Conservation (phyloP, 2,113 vertebrate species). For the Gallinago paraguaiae region DNA sequence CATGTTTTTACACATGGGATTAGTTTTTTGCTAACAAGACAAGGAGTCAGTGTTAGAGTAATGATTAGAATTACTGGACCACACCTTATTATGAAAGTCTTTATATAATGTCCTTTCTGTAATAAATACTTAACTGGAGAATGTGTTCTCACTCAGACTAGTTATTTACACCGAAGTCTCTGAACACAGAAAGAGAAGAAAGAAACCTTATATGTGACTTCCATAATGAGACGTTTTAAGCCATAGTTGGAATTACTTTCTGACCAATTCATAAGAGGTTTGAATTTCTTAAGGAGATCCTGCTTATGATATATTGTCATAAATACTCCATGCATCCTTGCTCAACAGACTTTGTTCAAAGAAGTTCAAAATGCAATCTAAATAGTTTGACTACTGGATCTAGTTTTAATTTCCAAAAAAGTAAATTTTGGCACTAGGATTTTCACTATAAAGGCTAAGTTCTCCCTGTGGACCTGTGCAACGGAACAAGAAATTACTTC, state of each 20-base stretch:
- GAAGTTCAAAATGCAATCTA: not conserved
- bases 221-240: not conserved
- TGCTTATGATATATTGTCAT: not conserved
- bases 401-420: constrained; percentile 45
- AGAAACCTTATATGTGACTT: not conserved
- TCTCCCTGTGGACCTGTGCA: not conserved
- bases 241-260: not conserved
- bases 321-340: not conserved
- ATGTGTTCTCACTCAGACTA: not conserved
- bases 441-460: constrained; percentile 5
- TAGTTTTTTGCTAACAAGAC: not conserved
- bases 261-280: not conserved
- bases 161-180: not conserved
- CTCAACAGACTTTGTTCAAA: not conserved
- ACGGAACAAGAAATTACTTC: constrained; percentile 19
- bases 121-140: not conserved
- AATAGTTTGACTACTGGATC: not conserved
- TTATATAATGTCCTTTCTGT: not conserved
- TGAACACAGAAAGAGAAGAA: not conserved
- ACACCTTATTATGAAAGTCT: not conserved
- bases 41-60: not conserved
- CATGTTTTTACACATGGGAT: not conserved
- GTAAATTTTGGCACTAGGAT: constrained; percentile 1
- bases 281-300: not conserved
- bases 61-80: not conserved